Evolutionary conservation across 2,113 vertebrate species (phyloP).

Genomic region (mouse (Mus musculus)): GRCm39 chr10:105298001-105298500

Average conservation of each 20-base stretch:
- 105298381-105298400: neutral
- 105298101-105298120: neutral
- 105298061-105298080: neutral
- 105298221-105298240: neutral
- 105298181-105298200: neutral
- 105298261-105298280: neutral
- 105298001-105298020: neutral
- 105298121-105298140: neutral
- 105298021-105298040: neutral
- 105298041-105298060: neutral
- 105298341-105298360: neutral
- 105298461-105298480: neutral
- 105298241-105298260: neutral
- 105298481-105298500: neutral
- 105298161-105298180: neutral
- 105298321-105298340: neutral
- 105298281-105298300: neutral
- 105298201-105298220: neutral
- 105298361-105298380: neutral
- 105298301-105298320: neutral
- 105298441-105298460: neutral
- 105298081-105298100: fast-evolving
- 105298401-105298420: neutral
- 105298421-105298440: neutral
- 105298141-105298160: neutral